Conservation (phyloP, 2,113 vertebrate genomes). For the Sebastes fasciatus region DNA sequence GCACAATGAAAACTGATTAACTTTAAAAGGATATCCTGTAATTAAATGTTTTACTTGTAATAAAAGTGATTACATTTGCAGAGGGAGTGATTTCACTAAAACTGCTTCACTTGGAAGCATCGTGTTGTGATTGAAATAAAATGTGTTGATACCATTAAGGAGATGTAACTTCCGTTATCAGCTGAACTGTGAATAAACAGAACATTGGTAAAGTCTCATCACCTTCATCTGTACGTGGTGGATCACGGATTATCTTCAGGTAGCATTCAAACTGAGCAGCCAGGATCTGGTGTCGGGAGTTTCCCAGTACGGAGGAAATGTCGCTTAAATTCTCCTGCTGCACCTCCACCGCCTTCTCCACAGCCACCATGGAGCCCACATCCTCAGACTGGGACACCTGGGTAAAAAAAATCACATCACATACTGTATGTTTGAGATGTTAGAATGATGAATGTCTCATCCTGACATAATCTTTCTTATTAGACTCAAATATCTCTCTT, state of each 20-base stretch:
- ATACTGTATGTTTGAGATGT: neutral
- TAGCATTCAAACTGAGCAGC: slow-evolving; percentile 87
- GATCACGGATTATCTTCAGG: slow-evolving; percentile 83
- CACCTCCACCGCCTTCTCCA: neutral
- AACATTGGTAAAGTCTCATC: neutral
- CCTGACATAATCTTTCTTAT: neutral
- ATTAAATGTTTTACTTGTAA: neutral
- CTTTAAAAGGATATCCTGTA: neutral
- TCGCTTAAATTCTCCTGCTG: slow-evolving; percentile 51
- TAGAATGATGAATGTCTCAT: neutral
- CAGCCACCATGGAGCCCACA: neutral
- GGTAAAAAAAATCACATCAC: neutral
- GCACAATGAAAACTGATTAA: neutral
- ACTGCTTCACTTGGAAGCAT: neutral
- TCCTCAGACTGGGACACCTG: slow-evolving; percentile 74
- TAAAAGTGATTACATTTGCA: neutral
- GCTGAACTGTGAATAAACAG: neutral
- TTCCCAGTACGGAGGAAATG: slow-evolving; percentile 21
- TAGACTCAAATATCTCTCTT: neutral
- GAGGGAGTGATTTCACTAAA: neutral
- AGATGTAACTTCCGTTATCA: neutral
- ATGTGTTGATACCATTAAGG: neutral
- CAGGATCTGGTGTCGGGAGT: slow-evolving; percentile 73
- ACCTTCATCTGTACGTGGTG: slow-evolving; percentile 72
- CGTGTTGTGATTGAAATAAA: neutral